phyloP scores from a whole-genome alignment of 53 echinoderm and acorn worm genomes.

The Hippasteria phrygiana region DNA sequence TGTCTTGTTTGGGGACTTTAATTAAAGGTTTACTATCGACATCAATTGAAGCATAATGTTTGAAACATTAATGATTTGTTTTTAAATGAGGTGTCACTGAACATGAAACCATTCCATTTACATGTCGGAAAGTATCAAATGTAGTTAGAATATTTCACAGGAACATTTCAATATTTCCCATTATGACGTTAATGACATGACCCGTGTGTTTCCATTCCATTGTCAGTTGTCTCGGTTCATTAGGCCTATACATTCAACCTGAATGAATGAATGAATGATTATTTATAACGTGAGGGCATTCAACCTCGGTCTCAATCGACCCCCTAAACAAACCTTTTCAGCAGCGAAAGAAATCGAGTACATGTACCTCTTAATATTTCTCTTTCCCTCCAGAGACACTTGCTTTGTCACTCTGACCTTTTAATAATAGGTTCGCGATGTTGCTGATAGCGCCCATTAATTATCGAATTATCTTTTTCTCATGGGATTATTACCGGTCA shows the following conservation, averaged over 20 bases:
- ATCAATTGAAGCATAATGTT: too few species aligned
- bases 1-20: too few species aligned
- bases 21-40: too few species aligned
- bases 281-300: not conserved
- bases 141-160: not conserved
- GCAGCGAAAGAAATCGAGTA: not conserved
- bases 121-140: too few species aligned
- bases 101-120: too few species aligned
- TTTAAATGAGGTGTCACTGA: too few species aligned
- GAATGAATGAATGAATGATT: not conserved
- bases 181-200: not conserved
- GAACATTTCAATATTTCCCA: not conserved
- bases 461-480: constrained; percentile 40
- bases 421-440: not conserved
- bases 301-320: not conserved
- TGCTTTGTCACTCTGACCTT: not conserved
- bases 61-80: too few species aligned
- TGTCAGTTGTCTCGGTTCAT: too few species aligned
- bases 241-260: too few species aligned
- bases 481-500: not conserved
- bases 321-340: not conserved
- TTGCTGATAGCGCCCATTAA: constrained; percentile 17
- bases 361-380: not conserved
- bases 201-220: not conserved
- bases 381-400: not conserved